Base-by-base conservation (phyloP, 1,140 invertebrate genomes). In the Sitophilus oryzae region DNA sequence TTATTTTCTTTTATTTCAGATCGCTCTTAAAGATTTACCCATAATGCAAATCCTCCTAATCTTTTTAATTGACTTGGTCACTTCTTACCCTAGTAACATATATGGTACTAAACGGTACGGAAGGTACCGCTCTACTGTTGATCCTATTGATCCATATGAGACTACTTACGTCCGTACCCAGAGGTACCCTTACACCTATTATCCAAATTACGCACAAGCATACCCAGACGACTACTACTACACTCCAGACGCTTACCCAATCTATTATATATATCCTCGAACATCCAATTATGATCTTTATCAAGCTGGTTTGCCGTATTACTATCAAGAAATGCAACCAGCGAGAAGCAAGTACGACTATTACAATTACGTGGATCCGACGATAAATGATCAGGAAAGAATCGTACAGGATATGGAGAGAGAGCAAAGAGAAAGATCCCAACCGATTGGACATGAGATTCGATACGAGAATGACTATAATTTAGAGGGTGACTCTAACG, bases 401-500 rank as follows among this genome's bases (percentile, higher is more conserved):
- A 58, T 73, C 42, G 38, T 69, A 9, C 71, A 73, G 41, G 74
- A 79, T 55, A 74, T 76, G 46, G 76, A 80, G 58, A 56, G 71
- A 16, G 73, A 69, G 47, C 60, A 72, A 69, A 56, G 76, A 9
- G 69, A 72, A 45, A 71, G 78, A 10, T 67, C 75, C 1, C 68
- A 80, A n/a, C 79, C 79, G 0, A 79, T 81, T 14, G 79, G 79
- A 18, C 79, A 81, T 58, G 80, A 82, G 60, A 79, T 77, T 2
- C 79, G 78, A 73, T 82, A 77, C 57, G 78, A 81, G 60, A 76
- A 73, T 38, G 76, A 79, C 15, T 52, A 56, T 8, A 64, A 63
- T 23, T 60, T 66, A 20, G 49, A 60, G 1, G 64, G 66, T 50
- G 68, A 68, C 21, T 59, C 54, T 16, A 73, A 75, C 40, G 67